Conservation (phyloP, 2,888 invertebrate species). For the Leucophora obtusa region DNA sequence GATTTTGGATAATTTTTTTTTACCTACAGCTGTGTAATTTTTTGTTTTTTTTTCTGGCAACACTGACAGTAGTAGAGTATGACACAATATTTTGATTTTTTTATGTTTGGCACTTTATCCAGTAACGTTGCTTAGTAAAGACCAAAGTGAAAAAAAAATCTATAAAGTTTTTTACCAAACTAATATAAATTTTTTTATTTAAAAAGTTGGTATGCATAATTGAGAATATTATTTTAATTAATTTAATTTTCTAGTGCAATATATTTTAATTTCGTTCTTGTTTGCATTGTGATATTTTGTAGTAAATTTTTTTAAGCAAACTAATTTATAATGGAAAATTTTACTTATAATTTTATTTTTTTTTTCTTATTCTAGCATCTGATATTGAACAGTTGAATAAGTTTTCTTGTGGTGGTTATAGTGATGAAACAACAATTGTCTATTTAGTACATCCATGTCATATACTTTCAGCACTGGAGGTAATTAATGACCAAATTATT, state of each 20-base stretch:
- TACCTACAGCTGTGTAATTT: too few relatives aligned
- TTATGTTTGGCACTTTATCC: conserved; percentile 54
- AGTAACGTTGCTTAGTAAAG: conserved; percentile 60
- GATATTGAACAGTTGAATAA: conserved; percentile 91
- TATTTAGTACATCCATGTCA: conserved; percentile 93
- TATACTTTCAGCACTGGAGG: conserved; percentile 90
- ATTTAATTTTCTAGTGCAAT: neutral
- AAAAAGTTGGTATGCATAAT: neutral
- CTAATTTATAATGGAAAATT: conserved; percentile 6
- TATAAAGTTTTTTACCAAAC: conserved; percentile 29
- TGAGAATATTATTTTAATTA: neutral
- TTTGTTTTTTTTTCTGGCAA: too few relatives aligned
- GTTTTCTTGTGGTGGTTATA: conserved; percentile 90
- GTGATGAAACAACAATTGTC: conserved; percentile 91
- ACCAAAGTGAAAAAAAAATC: conserved; percentile 35
- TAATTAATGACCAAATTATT: conserved; percentile 68
- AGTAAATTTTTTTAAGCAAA: neutral
- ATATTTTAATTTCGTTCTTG: conserved; percentile 1
- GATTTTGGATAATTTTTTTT: too few relatives aligned
- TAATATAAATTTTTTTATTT: conserved; percentile 1
- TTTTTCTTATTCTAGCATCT: conserved; percentile 80
- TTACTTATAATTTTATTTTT: conserved; percentile 35
- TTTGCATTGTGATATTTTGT: neutral
- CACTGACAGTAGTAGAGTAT: conserved; percentile 24
- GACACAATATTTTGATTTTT: conserved; percentile 54